phyloP scores from a whole-genome alignment of 2,113 vertebrate species.

The Microtus oregoni region DNA sequence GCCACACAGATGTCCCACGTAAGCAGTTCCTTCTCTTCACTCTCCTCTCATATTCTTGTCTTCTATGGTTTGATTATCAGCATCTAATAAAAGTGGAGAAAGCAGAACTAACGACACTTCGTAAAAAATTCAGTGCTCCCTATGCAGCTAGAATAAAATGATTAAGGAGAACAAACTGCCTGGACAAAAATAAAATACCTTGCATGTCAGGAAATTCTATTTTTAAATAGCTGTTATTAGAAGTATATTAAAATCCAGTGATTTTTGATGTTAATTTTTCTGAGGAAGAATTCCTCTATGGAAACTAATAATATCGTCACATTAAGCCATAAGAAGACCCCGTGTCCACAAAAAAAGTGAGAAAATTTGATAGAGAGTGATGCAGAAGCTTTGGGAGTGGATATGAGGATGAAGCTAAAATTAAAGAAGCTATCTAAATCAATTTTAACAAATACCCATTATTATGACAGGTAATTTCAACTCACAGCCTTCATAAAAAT shows the following conservation, averaged over 20 bases:
- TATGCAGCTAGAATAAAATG: not conserved
- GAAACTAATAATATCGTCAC: conserved; percentile 50
- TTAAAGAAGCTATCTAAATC: conserved; percentile 78
- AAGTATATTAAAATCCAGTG: not conserved
- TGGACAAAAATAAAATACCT: not conserved
- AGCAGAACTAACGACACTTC: not conserved
- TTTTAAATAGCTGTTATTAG: conserved; percentile 28
- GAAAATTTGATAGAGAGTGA: not conserved
- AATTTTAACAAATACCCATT: conserved; percentile 77
- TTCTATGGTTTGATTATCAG: not conserved
- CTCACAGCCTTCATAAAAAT: conserved; percentile 72
- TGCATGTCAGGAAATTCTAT: not conserved
- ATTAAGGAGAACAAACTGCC: not conserved
- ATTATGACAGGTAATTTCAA: conserved; percentile 83
- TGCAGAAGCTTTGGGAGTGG: not conserved
- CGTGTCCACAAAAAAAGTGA: conserved; percentile 43
- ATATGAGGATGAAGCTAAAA: conserved; percentile 75
- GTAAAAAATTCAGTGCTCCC: not conserved
- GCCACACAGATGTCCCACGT: not conserved
- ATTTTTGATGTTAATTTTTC: conserved; percentile 52
- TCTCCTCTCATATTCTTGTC: not conserved
- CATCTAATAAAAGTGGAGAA: not conserved
- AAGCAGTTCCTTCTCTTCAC: not conserved
- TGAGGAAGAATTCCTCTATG: not conserved
- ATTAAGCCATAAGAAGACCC: conserved; percentile 13